These are phyloP conservation scores for Phytoseiulus persimilis DNA, from an alignment of 2,888 invertebrate species.

Conservation along the genomic window DNA sequence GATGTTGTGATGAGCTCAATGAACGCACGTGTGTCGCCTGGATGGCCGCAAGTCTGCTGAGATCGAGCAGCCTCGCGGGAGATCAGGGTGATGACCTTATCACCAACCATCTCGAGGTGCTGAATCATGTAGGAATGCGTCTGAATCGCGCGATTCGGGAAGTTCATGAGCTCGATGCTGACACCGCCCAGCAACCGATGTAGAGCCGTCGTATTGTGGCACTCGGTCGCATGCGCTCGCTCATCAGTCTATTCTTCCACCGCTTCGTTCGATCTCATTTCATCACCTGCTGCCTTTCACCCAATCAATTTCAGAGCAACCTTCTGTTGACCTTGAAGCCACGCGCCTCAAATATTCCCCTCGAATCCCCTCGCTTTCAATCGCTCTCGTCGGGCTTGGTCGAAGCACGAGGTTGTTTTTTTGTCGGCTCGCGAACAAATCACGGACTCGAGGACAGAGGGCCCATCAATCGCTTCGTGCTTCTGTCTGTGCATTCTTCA, in stretches of 20 bases:
- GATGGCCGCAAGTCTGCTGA: no score
- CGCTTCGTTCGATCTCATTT: background rate
- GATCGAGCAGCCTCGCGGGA: no score
- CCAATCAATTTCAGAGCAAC: background rate
- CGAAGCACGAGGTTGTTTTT: background rate
- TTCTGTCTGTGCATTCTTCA: background rate
- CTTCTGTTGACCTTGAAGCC: conserved; percentile 28
- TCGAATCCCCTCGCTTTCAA: conserved; percentile 13
- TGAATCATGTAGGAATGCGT: no score
- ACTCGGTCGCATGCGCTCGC: no score
- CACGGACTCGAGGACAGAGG: background rate
- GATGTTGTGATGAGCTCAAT: no score
- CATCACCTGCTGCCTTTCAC: background rate
- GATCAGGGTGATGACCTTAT: no score
- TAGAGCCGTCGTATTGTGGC: background rate
- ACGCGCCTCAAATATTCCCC: background rate
- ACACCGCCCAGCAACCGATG: background rate
- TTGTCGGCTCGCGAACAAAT: background rate
- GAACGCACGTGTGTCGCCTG: no score
- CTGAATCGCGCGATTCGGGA: background rate
- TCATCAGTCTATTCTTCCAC: background rate
- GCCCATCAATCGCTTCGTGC: background rate
- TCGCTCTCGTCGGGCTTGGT: background rate
- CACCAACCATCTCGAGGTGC: no score
- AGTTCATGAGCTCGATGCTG: background rate